phyloP scores from a whole-genome alignment of 2,888 invertebrate species.

The Eupithecia insigniata region DNA sequence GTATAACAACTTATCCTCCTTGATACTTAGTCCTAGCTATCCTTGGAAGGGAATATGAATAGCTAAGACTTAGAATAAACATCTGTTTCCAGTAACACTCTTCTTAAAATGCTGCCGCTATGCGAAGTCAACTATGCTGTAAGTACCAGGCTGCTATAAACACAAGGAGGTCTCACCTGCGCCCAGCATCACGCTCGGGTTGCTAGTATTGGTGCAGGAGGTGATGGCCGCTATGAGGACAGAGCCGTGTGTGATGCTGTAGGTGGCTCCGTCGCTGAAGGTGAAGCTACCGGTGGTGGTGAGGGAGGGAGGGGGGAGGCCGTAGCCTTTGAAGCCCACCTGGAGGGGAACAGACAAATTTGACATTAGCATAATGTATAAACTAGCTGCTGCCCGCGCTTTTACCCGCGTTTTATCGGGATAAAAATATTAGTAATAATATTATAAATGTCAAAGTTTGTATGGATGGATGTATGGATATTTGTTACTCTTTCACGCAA shows the following conservation, averaged over 20 bases:
- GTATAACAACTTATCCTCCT: too few relatives aligned
- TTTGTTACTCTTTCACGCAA: too few relatives aligned
- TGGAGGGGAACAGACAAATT: slow-evolving; percentile 55
- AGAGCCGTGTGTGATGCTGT: slow-evolving; percentile 93
- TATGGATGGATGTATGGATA: too few relatives aligned
- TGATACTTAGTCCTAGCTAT: too few relatives aligned
- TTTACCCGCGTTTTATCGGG: too few relatives aligned
- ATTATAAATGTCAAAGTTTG: too few relatives aligned
- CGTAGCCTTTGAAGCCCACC: slow-evolving; percentile 97
- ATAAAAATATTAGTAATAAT: too few relatives aligned
- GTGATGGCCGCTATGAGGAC: slow-evolving; percentile 99
- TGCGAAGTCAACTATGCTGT: neutral
- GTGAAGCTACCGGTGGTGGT: slow-evolving; percentile 88
- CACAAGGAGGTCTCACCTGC: slow-evolving; percentile 85
- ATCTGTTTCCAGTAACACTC: too few relatives aligned
- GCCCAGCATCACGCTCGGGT: slow-evolving; percentile 99
- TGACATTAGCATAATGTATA: neutral
- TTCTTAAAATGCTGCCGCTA: too few relatives aligned
- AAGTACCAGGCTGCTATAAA: slow-evolving; percentile 8
- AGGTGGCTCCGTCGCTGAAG: slow-evolving; percentile 89
- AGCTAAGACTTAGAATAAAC: too few relatives aligned
- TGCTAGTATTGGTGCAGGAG: slow-evolving; percentile 98
- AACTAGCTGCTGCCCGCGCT: too few relatives aligned
- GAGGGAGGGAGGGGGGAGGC: slow-evolving; percentile 87
- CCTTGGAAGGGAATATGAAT: too few relatives aligned